Evolutionary conservation across 2,113 vertebrate genomes (phyloP).

Genomic region (Sylvilagus bachmani): DNA sequence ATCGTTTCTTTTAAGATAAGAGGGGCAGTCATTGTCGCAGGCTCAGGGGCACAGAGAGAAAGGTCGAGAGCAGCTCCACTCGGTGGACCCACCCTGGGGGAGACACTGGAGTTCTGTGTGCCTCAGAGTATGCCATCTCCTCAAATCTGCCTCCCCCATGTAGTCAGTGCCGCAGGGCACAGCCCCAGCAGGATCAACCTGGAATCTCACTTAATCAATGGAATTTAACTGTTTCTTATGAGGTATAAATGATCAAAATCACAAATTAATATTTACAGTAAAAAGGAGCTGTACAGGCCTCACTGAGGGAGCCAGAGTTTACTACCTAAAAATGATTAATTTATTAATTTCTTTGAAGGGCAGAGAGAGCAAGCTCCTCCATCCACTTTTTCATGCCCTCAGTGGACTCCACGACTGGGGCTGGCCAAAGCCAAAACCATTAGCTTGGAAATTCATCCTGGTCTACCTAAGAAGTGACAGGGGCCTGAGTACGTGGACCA

Average conservation of each 20-base stretch:
- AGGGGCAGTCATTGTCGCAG: rapidly evolving
- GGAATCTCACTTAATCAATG: background rate
- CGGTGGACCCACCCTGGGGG: background rate
- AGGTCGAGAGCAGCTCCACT: rapidly evolving
- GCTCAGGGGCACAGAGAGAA: rapidly evolving
- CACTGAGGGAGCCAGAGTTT: background rate
- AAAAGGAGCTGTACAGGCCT: background rate
- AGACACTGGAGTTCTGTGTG: rapidly evolving
- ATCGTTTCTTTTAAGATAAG: background rate
- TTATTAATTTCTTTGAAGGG: no score
- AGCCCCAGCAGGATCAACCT: background rate
- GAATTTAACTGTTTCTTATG: background rate
- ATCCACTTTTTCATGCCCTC: no score
- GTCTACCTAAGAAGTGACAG: no score
- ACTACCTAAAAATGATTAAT: no score
- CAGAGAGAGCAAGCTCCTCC: no score
- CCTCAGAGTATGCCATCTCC: no score
- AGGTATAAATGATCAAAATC: background rate
- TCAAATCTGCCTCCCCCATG: background rate
- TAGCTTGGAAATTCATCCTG: no score
- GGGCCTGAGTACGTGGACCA: no score
- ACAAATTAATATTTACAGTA: rapidly evolving
- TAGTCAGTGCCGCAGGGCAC: no score
- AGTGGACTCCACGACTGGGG: no score
- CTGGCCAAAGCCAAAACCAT: no score